Conservation (phyloP, 2,113 vertebrate species). For the Gnathonemus longibarbis region DNA sequence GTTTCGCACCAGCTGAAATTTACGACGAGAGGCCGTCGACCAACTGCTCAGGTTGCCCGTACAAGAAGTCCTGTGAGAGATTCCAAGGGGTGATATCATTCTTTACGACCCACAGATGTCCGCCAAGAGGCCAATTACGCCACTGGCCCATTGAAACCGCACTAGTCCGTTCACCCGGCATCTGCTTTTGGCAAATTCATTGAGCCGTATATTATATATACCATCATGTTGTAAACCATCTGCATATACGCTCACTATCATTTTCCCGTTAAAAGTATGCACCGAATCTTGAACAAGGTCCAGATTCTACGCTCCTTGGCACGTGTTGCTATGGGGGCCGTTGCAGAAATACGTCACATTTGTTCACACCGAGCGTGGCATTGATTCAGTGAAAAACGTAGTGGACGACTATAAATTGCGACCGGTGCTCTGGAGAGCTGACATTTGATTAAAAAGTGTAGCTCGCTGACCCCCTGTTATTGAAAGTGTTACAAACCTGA, state of each 20-base stretch:
- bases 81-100: neutral
- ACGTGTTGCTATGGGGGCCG: neutral
- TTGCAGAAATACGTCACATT: neutral
- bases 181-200: neutral
- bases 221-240: neutral
- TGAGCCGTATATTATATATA: neutral
- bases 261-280: neutral
- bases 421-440: neutral
- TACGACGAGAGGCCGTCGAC: neutral
- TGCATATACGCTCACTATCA: neutral
- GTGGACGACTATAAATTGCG: neutral
- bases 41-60: neutral
- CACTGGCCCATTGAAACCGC: neutral
- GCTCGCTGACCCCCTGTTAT: neutral
- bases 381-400: neutral
- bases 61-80: neutral
- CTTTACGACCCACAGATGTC: neutral
- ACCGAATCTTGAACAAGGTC: neutral
- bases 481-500: neutral
- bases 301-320: neutral
- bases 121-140: neutral
- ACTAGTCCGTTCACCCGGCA: neutral
- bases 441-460: neutral
- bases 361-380: neutral
- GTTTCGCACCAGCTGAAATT: neutral